A percentile compares a stretch with the other conserved stretches of the same genome.
These are phyloP conservation scores for Ceratotherium simum DNA, from an alignment of 2,113 vertebrate genomes.

Conservation along the genomic window DNA sequence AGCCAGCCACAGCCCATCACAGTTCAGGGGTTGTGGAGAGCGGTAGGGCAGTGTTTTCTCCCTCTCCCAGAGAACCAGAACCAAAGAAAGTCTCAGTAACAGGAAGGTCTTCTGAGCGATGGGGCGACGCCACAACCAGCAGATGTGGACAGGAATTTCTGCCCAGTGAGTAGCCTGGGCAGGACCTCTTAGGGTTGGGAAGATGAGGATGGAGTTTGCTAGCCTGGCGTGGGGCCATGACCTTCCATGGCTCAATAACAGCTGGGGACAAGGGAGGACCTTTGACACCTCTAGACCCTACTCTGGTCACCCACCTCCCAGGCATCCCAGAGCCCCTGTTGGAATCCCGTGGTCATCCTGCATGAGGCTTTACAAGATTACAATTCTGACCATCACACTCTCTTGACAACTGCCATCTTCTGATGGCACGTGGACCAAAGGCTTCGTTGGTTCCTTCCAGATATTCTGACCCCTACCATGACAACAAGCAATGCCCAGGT, in stretches of 20 bases:
- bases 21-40: neutral
- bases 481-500: neutral
- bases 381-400: neutral
- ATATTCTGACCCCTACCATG: neutral
- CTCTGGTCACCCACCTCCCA: neutral
- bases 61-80: neutral
- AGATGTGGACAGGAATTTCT: neutral
- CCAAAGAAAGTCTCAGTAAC: neutral
- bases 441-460: neutral
- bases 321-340: neutral
- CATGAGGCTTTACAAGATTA: neutral
- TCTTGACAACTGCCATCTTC: neutral
- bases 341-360: neutral
- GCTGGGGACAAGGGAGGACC: neutral
- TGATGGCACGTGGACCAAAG: neutral
- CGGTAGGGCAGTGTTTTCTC: accelerated
- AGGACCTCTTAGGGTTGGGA: neutral
- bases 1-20: neutral
- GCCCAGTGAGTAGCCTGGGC: neutral
- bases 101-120: neutral
- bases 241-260: neutral
- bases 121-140: neutral
- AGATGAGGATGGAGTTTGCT: neutral
- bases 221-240: neutral
- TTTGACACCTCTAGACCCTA: neutral